Conservation (phyloP, 2,113 vertebrate species). For the Seriola aureovittata region DNA sequence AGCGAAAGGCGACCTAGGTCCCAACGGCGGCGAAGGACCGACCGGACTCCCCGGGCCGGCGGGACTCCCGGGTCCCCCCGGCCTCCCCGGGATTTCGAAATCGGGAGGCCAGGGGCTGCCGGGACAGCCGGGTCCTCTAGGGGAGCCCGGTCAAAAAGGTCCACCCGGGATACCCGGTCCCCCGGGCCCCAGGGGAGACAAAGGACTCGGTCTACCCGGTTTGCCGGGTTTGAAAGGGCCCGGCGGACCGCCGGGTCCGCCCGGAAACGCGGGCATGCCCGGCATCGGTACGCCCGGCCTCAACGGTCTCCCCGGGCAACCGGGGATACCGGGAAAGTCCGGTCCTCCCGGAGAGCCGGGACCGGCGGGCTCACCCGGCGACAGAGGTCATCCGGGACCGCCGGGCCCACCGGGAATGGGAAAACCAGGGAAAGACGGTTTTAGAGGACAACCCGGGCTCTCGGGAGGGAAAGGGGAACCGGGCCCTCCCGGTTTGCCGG, state of each 20-base stretch:
- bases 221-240: constrained; percentile 92
- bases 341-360: constrained; percentile 91
- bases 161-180: constrained; percentile 87
- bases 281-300: constrained; percentile 92
- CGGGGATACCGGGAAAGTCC: constrained; percentile 89
- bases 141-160: constrained; percentile 93
- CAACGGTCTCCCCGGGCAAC: constrained; percentile 91
- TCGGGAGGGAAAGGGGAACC: constrained; percentile 88
- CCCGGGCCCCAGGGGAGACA: constrained; percentile 90
- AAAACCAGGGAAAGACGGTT: constrained; percentile 92
- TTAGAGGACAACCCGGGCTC: constrained; percentile 90
- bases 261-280: constrained; percentile 88
- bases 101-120: constrained; percentile 91
- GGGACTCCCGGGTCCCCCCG: constrained; percentile 82
- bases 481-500: constrained; percentile 87
- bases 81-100: constrained; percentile 89
- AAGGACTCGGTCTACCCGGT: constrained; percentile 90
- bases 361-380: constrained; percentile 85
- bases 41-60: constrained; percentile 78
- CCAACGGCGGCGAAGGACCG: constrained; percentile 74
- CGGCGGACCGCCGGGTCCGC: constrained; percentile 87
- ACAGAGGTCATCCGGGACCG: constrained; percentile 89
- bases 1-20: constrained; percentile 79
- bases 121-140: constrained; percentile 87
- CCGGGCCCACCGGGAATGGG: constrained; percentile 90